Conservation (phyloP, 1,140 invertebrate species). For the Ceratina japonica region DNA sequence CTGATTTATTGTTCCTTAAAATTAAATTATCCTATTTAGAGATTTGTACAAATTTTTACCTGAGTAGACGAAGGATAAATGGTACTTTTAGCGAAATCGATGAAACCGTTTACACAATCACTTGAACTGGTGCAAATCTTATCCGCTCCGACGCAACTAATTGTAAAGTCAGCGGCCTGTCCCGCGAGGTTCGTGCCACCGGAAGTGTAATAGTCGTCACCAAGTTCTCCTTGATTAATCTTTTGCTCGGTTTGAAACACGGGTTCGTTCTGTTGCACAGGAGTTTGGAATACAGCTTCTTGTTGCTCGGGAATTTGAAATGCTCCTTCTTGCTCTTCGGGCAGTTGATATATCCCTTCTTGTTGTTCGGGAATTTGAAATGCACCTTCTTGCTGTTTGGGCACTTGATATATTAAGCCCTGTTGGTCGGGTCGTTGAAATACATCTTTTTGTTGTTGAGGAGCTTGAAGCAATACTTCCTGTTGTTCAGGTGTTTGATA, state of each 20-base stretch:
- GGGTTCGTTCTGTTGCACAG: not conserved
- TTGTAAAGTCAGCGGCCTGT: constrained; percentile 15
- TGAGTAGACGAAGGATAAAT: constrained; percentile 5
- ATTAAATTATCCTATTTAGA: not conserved
- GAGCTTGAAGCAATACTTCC: not conserved
- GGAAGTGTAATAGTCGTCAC: not conserved
- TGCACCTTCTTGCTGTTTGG: not conserved
- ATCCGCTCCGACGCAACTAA: constrained; percentile 49
- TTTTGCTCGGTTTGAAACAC: not conserved
- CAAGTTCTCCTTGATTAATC: not conserved
- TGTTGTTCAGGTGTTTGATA: not conserved
- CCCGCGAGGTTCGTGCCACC: not conserved
- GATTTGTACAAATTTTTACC: constrained; percentile 21
- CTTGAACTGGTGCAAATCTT: constrained; percentile 40
- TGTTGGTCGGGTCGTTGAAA: not conserved
- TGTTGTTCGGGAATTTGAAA: constrained; percentile 7
- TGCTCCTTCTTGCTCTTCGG: not conserved
- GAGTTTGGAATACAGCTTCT: not conserved
- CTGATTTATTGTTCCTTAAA: not conserved
- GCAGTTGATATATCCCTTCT: not conserved
- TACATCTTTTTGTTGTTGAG: not conserved
- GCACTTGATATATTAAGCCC: not conserved
- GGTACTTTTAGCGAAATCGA: constrained; percentile 15
- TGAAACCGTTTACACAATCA: constrained; percentile 49
- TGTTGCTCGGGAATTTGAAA: not conserved